Evolutionary conservation across 2,888 invertebrate genomes (phyloP).

Genomic region (Eustalomyia histrio): DNA sequence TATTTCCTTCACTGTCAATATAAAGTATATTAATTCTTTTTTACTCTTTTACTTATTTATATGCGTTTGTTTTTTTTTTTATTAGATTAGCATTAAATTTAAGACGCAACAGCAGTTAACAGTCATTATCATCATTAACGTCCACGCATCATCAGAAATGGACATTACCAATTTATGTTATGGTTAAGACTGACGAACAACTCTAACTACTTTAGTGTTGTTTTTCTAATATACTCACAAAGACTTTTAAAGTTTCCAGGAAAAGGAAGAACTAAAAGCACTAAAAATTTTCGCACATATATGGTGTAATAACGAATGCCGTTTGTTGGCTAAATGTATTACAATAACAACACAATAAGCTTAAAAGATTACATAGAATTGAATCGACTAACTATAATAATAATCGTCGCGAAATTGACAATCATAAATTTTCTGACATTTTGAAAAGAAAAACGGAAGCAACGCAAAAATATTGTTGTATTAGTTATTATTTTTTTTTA

Average conservation of each 20-base stretch:
- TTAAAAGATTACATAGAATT: too few species aligned
- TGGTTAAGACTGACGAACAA: slow-evolving; percentile 49
- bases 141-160: slow-evolving; percentile 69
- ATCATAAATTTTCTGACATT: too few species aligned
- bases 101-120: slow-evolving; percentile 69
- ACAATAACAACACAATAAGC: background rate
- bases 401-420: too few species aligned
- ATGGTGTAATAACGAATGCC: slow-evolving; percentile 78
- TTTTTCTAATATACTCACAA: slow-evolving; percentile 26
- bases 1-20: background rate
- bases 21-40: background rate
- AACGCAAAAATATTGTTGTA: too few species aligned
- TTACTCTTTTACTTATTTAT: slow-evolving; percentile 8
- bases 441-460: too few species aligned
- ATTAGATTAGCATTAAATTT: slow-evolving; percentile 55
- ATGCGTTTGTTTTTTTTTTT: slow-evolving; percentile 30
- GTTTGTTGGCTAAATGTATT: slow-evolving; percentile 60
- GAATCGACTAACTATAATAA: too few species aligned
- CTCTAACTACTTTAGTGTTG: slow-evolving; percentile 25
- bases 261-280: slow-evolving; percentile 69
- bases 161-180: slow-evolving; percentile 58
- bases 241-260: slow-evolving; percentile 39
- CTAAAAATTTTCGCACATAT: slow-evolving; percentile 72
- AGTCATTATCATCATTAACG: slow-evolving; percentile 78
- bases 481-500: too few species aligned